Base-by-base conservation (phyloP, 2,797 vertebrate species). In the Sphenodon punctatus region DNA sequence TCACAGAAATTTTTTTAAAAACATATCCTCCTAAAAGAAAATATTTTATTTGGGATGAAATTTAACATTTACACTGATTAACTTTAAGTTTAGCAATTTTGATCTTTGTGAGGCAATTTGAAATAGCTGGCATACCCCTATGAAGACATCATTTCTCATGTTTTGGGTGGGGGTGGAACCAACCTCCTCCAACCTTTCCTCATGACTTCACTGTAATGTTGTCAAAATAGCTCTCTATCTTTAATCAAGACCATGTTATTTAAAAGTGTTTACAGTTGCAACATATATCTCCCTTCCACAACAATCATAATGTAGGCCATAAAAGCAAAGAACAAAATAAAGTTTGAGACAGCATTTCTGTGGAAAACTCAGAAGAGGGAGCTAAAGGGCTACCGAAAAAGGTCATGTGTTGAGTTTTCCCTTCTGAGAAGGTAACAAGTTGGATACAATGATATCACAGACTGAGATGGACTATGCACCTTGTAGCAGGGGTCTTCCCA, bases 321-420 rank as follows among this genome's bases (percentile, higher is more conserved):
- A 79, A 56, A 39, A 19, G 32, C 16, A 43, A 19, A 64, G 42
- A 45, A 51, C 9, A 67, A 55, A 80, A 32, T 10, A 17, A 14
- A 32, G 58, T 30, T 82, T 82, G n/a, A 71, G 36, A 19, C 27
- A 78, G 80, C 17, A 20, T 38, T 87, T 85, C 9, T 65, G 58
- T 25, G 0, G 64, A 49, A 30, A 75, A 43, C 73, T 86, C 89
- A 85, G 85, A 85, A 92, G 90, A 77, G 83, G 92, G 92, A 80
- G 89, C 84, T 78, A 69, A 76, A 90, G 41, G 70, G 70, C 43
- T 87, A 32, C 5, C 30, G 60, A 66, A 65, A 84, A 77, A 74
- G 23, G 32, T 19, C n/a, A 42, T 74, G 32, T 0, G 0, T 46
- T 3, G 22, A 7, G 25, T 51, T 53, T 67, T 69, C 60, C 2